These are phyloP conservation scores for Tiliqua scincoides DNA, from an alignment of 2,113 vertebrate species.

Conservation along the genomic window DNA sequence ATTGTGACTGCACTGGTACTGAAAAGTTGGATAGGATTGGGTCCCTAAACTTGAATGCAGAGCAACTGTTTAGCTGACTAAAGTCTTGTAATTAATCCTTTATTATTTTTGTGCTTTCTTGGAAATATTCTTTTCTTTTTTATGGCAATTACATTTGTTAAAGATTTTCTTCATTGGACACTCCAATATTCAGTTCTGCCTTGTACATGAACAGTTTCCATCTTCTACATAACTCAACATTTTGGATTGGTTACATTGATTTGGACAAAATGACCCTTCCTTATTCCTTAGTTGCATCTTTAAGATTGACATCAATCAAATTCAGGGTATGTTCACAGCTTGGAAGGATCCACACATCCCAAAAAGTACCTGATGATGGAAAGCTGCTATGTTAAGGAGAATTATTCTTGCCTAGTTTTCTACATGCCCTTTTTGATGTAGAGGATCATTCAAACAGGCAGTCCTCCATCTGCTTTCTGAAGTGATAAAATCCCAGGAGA, in stretches of 20 bases:
- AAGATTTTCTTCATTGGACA: not conserved
- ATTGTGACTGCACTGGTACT: too few relatives aligned
- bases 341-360: not conserved
- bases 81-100: not conserved
- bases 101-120: not conserved
- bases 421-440: not conserved
- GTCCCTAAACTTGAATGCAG: too few relatives aligned
- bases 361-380: not conserved
- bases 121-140: not conserved
- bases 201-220: not conserved
- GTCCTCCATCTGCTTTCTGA: not conserved
- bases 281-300: not conserved
- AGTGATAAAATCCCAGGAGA: not conserved
- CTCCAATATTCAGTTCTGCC: not conserved
- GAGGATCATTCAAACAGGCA: conserved; percentile 8
- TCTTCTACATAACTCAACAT: not conserved
- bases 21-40: too few relatives aligned
- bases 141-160: not conserved
- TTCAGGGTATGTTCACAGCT: not conserved
- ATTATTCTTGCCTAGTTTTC: not conserved
- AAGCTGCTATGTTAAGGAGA: not conserved
- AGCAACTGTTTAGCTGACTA: not conserved
- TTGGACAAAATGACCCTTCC: not conserved
- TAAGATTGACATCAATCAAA: not conserved
- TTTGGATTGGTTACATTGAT: not conserved